Evolutionary conservation across 2,113 vertebrate genomes (phyloP).

Genomic region (Entomyzon cyanotis): DNA sequence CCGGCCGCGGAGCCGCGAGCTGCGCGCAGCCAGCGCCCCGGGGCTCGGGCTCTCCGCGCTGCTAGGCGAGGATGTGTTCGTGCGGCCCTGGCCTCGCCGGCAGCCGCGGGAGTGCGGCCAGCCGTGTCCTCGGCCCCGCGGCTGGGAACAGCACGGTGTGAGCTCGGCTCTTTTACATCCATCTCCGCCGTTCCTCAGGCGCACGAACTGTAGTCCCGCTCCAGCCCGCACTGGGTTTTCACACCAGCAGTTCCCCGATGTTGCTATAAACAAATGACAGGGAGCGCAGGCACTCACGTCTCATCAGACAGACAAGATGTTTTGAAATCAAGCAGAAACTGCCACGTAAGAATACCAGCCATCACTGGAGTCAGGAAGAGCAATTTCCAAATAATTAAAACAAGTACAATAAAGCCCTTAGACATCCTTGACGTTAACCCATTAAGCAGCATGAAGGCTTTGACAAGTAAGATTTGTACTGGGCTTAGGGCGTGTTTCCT

Average conservation of each 20-base stretch:
- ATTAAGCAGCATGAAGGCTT: not conserved
- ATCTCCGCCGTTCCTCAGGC: not conserved
- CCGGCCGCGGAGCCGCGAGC: not conserved
- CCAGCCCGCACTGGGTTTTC: not conserved
- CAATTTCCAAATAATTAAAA: conserved; percentile 14
- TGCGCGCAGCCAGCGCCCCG: not conserved
- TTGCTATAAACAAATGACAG: not conserved
- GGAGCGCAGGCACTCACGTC: not conserved
- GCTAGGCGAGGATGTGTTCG: not conserved
- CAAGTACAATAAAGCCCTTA: not conserved
- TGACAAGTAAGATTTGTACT: not conserved
- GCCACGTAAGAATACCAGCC: not conserved
- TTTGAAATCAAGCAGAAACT: not conserved
- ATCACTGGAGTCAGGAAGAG: not conserved
- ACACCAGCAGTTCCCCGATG: not conserved
- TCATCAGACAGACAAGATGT: not conserved
- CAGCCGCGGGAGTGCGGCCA: not conserved
- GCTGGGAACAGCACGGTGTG: not conserved
- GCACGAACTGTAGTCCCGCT: fast-evolving
- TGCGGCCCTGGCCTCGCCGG: not conserved
- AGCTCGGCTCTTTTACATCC: not conserved
- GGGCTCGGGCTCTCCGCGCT: not conserved
- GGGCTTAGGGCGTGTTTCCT: not conserved
- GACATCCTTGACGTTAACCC: not conserved
- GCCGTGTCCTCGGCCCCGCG: not conserved